Evolutionary conservation across 2,888 invertebrate genomes (phyloP), one percentile per base, ranked within the genome.

Genomic region (Cataglyphis albicans): DNA sequence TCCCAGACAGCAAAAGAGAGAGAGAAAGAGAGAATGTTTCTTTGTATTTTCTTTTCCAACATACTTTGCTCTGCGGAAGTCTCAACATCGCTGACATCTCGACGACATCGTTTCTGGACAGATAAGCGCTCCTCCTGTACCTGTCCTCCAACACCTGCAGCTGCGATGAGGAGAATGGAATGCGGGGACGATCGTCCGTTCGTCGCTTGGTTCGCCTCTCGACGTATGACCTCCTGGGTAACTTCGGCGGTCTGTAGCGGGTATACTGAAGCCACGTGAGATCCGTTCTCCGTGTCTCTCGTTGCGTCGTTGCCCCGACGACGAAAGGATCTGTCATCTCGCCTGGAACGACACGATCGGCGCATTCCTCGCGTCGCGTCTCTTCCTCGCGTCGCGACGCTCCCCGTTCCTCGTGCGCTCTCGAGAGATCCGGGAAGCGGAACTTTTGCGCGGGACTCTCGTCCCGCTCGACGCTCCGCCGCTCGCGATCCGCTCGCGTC

Each of bases 141-240:
- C 96, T 97, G 21, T 96, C 96, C 94, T 97, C 97, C 87, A 97
- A 93, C 83, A 97, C 95, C 15, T 96, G 95, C 44, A 97, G 95
- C 94, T 97, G 97, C 81, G 96, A 95, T 3, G 96, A 96, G 12
- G 97, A 97, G 94, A 97, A 97, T 3, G 97, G 97, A 91, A 97
- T 97, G 70, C 97, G 91, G 0, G 94, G 94, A 87, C 94, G 92
- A 5, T 93, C 90, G 1, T 94, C 94, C 0, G 92, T 92, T 83
- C 89, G 90, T 74, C 94, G 89, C 78, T 93, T 93, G 0, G 86
- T 82, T 4, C 76, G 80, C 81, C 91, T 93, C 0, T 88, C 89
- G 1, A 82, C 59, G 0, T 81, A 44, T 0, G 91, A 84, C 96
- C 96, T 95, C 96, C 97, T 95, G 91, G 96, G 96, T 68, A 97